These are phyloP conservation scores for Pseudonaja textilis DNA, from an alignment of 2,113 vertebrate genomes.

Conservation along the genomic window DNA sequence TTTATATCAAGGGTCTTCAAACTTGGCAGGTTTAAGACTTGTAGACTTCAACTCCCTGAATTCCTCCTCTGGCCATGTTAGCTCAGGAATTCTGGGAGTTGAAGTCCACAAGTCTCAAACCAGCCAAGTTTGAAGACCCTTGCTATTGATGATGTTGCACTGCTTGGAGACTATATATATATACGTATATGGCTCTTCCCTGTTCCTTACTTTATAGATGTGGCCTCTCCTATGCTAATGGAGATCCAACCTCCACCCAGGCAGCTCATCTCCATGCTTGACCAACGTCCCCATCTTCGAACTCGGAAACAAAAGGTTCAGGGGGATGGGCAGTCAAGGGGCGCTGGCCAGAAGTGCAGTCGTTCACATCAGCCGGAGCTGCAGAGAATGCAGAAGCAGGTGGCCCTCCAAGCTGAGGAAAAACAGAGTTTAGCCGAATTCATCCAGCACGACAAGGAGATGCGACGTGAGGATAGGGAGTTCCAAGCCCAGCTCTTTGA, in stretches of 20 bases:
- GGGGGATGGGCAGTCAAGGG: slow-evolving; percentile 18
- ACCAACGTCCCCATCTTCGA: slow-evolving; percentile 31
- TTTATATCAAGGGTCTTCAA: neutral
- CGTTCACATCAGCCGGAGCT: slow-evolving; percentile 15
- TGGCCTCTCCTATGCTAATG: neutral
- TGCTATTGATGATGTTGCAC: neutral
- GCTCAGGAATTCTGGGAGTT: no score
- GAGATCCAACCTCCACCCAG: slow-evolving; percentile 13
- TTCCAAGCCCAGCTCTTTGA: slow-evolving; percentile 31
- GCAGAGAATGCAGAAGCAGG: slow-evolving; percentile 20
- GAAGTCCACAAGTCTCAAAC: no score
- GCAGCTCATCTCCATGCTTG: slow-evolving; percentile 27
- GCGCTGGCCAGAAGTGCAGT: neutral
- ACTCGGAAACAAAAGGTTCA: slow-evolving; percentile 18
- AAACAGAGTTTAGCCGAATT: slow-evolving; percentile 22
- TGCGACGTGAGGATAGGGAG: slow-evolving; percentile 26
- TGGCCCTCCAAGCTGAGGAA: slow-evolving; percentile 3
- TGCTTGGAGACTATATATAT: neutral
- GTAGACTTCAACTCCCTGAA: no score
- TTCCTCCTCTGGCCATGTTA: no score
- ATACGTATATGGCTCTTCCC: neutral
- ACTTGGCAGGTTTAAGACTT: no score
- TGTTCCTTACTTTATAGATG: neutral
- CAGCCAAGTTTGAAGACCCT: no score
- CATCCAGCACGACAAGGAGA: slow-evolving; percentile 22